Evolutionary conservation across 2,113 vertebrate species (phyloP).

Genomic region (Indri indri): DNA sequence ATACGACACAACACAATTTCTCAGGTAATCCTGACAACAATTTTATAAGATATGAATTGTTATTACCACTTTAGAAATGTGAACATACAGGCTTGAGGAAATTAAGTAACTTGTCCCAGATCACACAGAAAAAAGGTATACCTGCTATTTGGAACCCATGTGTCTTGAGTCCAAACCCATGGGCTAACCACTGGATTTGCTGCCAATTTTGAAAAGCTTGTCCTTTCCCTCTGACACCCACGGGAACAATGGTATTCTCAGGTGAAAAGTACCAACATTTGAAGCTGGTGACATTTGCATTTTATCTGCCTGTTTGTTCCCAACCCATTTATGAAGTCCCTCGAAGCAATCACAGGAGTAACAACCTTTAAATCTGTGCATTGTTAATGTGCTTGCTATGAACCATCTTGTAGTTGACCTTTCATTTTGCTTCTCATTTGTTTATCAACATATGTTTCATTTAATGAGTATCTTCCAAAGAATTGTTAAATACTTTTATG

Average conservation of each 20-base stretch:
- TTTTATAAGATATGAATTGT: not conserved
- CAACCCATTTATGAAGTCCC: not conserved
- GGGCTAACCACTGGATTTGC: not conserved
- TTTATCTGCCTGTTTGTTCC: not conserved
- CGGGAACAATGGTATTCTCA: not conserved
- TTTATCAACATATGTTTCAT: not conserved
- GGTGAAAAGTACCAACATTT: not conserved
- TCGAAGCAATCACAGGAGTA: not conserved
- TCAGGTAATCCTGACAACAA: not conserved
- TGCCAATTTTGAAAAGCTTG: not conserved
- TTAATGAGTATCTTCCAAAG: not conserved
- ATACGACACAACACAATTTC: not conserved
- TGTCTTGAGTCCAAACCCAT: not conserved
- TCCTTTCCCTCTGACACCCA: not conserved
- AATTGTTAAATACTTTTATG: not conserved
- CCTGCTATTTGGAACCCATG: not conserved
- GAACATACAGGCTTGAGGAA: not conserved
- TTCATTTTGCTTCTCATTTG: slow-evolving; percentile 1
- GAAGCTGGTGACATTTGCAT: not conserved
- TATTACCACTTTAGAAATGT: slow-evolving; percentile 8
- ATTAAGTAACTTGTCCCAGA: not conserved
- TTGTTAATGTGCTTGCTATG: not conserved
- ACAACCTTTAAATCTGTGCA: not conserved
- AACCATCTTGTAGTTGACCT: not conserved
- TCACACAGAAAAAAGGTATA: not conserved